Evolutionary conservation across 2,113 vertebrate genomes (phyloP), one percentile per base, ranked within the genome.

Genomic region (Nesoenas mayeri): DNA sequence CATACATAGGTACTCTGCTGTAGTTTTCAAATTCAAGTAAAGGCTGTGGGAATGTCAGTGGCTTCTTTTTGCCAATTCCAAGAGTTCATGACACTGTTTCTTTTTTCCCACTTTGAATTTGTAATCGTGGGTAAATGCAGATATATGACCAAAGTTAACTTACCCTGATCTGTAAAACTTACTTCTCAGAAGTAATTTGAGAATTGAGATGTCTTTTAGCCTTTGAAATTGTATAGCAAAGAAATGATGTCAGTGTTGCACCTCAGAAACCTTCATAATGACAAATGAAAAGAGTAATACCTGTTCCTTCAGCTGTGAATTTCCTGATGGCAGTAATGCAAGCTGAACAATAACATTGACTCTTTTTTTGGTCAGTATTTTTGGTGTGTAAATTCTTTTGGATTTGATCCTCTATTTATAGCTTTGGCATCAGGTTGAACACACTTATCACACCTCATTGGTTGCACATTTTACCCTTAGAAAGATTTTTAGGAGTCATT

Each of bases 401-500:
- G 36, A 36, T 83, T 85, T 96, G 73, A 62, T 90, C 75, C 20
- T 88, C 57, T 96, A 92, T 95, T 94, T 95, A 93, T 88, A 95
- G 79, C 54, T 93, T 95, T 96, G 82, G 73, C 56, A 73, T 56
- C 85, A 91, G 51, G 48, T 81, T 91, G 91, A 96, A 89, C 65
- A 89, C 78, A 77, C 77, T 94, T 93, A 96, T 28, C 73, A 92
- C 13, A 66, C 93, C 94, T 97, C 91, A 85, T 93, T 97, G 93
- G 74, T 82, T 98, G 91, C 50, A 92, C 88, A 79, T 97, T 97
- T 96, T 94, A 93, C 53, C 86, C 70, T 96, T 83, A 90, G 89
- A 91, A 91, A 80, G 97, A 96, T 94, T 94, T 75, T 97, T 96
- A 93, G 87, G 86, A 91, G 60, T 95, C 60, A 87, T 78, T 88